Conservation (phyloP, 1,140 invertebrate species). For the Cydia pomonella region DNA sequence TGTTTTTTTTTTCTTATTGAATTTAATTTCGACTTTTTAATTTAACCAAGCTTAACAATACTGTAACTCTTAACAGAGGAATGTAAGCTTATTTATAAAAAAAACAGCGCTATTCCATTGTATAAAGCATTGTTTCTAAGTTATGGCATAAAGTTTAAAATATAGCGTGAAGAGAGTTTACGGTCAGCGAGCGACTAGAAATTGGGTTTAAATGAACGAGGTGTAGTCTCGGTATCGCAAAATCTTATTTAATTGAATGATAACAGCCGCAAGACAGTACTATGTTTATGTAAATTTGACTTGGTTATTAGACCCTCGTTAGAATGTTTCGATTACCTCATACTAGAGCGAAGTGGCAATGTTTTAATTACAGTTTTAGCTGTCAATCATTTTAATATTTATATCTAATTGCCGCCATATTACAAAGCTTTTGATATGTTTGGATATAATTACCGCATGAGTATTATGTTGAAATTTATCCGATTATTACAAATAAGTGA, state of each 20-base stretch:
- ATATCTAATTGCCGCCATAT: constrained; percentile 28
- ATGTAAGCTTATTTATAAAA: background rate
- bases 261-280: constrained; percentile 72
- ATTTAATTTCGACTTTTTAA: no score
- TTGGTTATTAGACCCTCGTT: constrained; percentile 66
- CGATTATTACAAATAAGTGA: no score
- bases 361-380: constrained; percentile 49
- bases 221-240: constrained; percentile 64
- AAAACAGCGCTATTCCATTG: background rate
- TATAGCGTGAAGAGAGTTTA: constrained; percentile 20
- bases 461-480: no score
- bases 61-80: no score
- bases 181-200: constrained; percentile 31
- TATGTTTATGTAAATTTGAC: constrained; percentile 76
- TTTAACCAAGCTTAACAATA: no score
- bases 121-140: background rate
- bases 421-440: constrained; percentile 19
- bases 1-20: no score
- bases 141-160: constrained; percentile 16
- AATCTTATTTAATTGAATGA: constrained; percentile 79
- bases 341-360: constrained; percentile 43
- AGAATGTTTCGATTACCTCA: constrained; percentile 56
- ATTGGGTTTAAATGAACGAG: constrained; percentile 41
- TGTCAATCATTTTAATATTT: constrained; percentile 34
- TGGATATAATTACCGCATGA: no score